Conservation (phyloP, 1,140 invertebrate genomes). For the Hirudo medicinalis region DNA sequence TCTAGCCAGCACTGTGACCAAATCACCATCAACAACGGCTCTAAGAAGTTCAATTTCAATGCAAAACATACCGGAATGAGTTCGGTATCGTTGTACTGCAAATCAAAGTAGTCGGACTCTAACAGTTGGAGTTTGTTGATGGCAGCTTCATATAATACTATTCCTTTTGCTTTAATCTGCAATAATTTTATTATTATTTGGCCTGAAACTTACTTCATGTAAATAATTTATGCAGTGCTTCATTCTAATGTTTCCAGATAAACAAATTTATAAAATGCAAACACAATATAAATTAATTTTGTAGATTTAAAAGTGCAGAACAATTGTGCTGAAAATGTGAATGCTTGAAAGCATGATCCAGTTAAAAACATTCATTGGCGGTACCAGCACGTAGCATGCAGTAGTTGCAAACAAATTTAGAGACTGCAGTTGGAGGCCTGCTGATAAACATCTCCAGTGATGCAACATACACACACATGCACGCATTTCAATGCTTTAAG, state of each 20-base stretch:
- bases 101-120: constrained; percentile 93
- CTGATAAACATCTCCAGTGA: too few relatives aligned
- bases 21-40: neutral
- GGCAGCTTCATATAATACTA: constrained; percentile 87
- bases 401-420: too few relatives aligned
- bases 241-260: neutral
- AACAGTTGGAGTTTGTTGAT: constrained; percentile 85
- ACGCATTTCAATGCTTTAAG: too few relatives aligned
- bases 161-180: constrained; percentile 82
- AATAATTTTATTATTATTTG: constrained; percentile 29
- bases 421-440: too few relatives aligned
- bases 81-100: constrained; percentile 77
- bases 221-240: neutral
- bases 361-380: too few relatives aligned
- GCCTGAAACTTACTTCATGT: neutral
- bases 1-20: constrained; percentile 80
- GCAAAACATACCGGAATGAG: constrained; percentile 59
- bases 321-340: neutral
- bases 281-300: neutral
- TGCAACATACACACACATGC: too few relatives aligned
- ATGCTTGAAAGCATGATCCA: too few relatives aligned
- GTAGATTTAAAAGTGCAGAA: neutral
- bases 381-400: too few relatives aligned
- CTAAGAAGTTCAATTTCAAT: neutral
- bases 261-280: neutral